Evolutionary conservation across 2,797 vertebrate species (phyloP), one percentile per base, ranked within the genome.

Genomic region (Luscinia megarhynchos): DNA sequence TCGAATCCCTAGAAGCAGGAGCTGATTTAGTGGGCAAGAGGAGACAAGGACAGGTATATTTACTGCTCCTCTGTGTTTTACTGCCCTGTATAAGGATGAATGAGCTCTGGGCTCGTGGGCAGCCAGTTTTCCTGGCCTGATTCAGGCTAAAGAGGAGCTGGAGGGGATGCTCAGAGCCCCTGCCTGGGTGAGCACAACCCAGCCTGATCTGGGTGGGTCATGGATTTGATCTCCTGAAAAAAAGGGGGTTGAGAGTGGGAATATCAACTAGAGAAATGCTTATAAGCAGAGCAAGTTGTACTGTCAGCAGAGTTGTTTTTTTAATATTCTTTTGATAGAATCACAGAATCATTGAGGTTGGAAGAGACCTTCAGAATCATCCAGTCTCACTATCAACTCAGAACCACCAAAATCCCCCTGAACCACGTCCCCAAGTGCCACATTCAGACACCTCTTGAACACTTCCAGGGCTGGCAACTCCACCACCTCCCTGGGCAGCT

Each of bases 111-210:
- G 38, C 5, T 34, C 41, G 32, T 7, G 12, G 8, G 32, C 34
- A 81, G 30, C 3, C n/a, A 34, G 30, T 27, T 72, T 67, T 77
- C 22, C 45, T 54, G 55, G 32, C 53, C 55, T 72, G 69, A 14
- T 24, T 36, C 2, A 2, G 1, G 1, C 21, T 17, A 7, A 45
- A 48, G 36, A 38, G 17, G 48, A 70, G 48, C 24, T 53, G 63
- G 6, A 17, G 12, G 43, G 24, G 13, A 2, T 22, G 43, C 12
- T 45, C 55, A 36, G 8, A 40, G 4, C 20, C 10, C 0, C 0
- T 12, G 27, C 18, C 20, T 58, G 23, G 26, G 15, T 63, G 15
- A 8, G 3, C n/a, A 34, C 43, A 63, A 6, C n/a, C 26, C 15
- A 6, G 11, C 48, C 61, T 53, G 24, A 21, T 23, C n/a, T 2